Percentiles rank a stretch among this genome's conserved stretches.
phyloP scores from a whole-genome alignment of 2,888 invertebrate species.

The Himalopsyche japonica region DNA sequence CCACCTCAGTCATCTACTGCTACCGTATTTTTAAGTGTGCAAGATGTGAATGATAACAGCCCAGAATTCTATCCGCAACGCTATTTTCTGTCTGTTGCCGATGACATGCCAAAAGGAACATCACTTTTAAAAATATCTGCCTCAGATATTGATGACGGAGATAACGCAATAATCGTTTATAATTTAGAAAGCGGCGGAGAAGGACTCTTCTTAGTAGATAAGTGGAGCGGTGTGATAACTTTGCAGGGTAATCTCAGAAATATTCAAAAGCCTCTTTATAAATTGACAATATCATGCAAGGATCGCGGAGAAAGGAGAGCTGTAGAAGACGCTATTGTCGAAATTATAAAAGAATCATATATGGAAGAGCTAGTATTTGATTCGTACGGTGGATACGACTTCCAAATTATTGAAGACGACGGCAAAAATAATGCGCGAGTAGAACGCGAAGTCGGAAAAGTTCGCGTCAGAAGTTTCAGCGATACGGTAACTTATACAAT shows the following conservation, averaged over 20 bases:
- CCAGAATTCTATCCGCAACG: constrained; percentile 89
- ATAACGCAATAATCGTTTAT: constrained; percentile 81
- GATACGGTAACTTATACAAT: constrained; percentile 76
- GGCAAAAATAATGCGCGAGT: constrained; percentile 63
- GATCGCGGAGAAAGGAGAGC: constrained; percentile 80
- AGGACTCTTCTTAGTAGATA: constrained; percentile 78
- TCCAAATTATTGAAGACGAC: constrained; percentile 81
- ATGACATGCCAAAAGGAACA: constrained; percentile 67
- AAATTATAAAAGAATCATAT: constrained; percentile 75
- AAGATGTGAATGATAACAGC: constrained; percentile 90
- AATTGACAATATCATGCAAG: constrained; percentile 75
- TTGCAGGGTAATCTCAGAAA: constrained; percentile 68
- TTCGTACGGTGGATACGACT: constrained; percentile 76
- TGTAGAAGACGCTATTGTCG: constrained; percentile 75
- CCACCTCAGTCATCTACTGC: constrained; percentile 90
- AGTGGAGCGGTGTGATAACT: constrained; percentile 74
- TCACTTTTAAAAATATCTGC: constrained; percentile 77
- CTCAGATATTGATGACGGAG: constrained; percentile 84
- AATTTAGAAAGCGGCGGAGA: constrained; percentile 79
- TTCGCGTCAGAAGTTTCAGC: constrained; percentile 65
- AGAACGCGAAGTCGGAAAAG: constrained; percentile 77
- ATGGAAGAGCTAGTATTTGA: constrained; percentile 76
- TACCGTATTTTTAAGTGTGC: constrained; percentile 76
- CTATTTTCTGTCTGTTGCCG: constrained; percentile 78
- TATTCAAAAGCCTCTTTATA: constrained; percentile 69